These are phyloP conservation scores for Cebidichthys violaceus DNA, from an alignment of 2,113 vertebrate genomes.

Conservation along the genomic window DNA sequence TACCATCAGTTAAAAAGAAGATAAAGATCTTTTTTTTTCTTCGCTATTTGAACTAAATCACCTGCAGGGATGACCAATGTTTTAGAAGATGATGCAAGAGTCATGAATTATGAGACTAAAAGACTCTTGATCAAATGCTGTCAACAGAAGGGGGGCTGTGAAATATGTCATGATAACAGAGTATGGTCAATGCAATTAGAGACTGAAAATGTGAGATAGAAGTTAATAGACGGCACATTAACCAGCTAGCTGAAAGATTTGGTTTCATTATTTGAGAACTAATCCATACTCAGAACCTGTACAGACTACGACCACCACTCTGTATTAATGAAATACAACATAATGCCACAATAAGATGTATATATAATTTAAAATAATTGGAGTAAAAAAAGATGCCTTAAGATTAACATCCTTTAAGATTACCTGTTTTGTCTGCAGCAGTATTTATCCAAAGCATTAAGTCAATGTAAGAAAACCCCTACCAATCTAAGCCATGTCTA, in stretches of 20 bases:
- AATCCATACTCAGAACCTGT: not conserved
- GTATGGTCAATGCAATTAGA: not conserved
- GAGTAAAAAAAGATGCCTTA: not conserved
- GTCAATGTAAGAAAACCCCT: constrained; percentile 48
- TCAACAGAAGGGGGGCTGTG: constrained; percentile 3
- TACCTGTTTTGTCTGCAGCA: not conserved
- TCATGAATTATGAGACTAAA: not conserved
- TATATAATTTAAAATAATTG: not conserved
- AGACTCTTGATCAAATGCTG: constrained; percentile 13
- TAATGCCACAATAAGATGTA: not conserved
- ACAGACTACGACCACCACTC: not conserved
- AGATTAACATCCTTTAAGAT: not conserved
- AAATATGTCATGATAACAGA: not conserved
- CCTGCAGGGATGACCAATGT: constrained; percentile 8
- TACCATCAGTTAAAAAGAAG: constrained; percentile 16
- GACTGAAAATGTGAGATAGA: not conserved
- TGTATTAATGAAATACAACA: not conserved
- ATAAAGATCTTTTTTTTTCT: not conserved
- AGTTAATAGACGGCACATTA: constrained; percentile 4
- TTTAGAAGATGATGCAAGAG: constrained; percentile 11
- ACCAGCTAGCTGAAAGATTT: not conserved
- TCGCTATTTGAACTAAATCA: not conserved
- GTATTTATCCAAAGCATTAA: constrained; percentile 30
- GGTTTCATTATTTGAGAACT: not conserved
- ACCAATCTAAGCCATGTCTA: constrained; percentile 46